Percentiles rank a stretch among this genome's conserved stretches.
These are phyloP conservation scores for Ochropacha duplaris DNA, from an alignment of 2,888 invertebrate species.

Conservation along the genomic window DNA sequence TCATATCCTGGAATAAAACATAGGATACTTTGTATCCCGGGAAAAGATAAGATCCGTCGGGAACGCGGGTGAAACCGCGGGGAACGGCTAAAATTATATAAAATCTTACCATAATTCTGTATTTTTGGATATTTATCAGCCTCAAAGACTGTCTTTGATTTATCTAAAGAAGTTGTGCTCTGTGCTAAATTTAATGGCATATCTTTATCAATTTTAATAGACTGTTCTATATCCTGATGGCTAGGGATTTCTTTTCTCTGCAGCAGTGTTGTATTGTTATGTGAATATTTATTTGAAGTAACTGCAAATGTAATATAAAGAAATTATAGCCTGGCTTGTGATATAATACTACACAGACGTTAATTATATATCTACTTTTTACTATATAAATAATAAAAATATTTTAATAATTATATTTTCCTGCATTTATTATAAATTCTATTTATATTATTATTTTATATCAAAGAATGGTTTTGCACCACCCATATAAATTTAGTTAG, in stretches of 20 bases:
- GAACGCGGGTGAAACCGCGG: too few species aligned
- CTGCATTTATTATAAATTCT: too few species aligned
- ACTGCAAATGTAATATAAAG: not conserved
- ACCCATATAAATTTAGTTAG: too few species aligned
- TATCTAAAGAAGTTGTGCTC: slow-evolving; percentile 12
- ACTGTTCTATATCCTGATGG: not conserved
- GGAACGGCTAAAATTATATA: too few species aligned
- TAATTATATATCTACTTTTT: too few species aligned
- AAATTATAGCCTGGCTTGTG: not conserved
- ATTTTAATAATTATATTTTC: too few species aligned
- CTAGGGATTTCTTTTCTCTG: not conserved
- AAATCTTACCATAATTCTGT: slow-evolving; percentile 32
- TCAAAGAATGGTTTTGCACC: too few species aligned
- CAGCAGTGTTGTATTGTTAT: not conserved
- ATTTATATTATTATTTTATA: too few species aligned
- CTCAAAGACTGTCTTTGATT: slow-evolving; percentile 1
- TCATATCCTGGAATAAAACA: too few species aligned
- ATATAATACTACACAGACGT: not conserved
- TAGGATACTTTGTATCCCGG: too few species aligned
- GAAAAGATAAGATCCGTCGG: too few species aligned
- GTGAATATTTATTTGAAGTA: not conserved
- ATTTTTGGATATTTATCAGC: slow-evolving; percentile 10
- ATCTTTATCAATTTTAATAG: not conserved
- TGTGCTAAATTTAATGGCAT: not conserved
- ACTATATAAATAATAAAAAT: not conserved